These are phyloP conservation scores for Resseliella maxima DNA, from an alignment of 2,888 invertebrate genomes.

Conservation along the genomic window DNA sequence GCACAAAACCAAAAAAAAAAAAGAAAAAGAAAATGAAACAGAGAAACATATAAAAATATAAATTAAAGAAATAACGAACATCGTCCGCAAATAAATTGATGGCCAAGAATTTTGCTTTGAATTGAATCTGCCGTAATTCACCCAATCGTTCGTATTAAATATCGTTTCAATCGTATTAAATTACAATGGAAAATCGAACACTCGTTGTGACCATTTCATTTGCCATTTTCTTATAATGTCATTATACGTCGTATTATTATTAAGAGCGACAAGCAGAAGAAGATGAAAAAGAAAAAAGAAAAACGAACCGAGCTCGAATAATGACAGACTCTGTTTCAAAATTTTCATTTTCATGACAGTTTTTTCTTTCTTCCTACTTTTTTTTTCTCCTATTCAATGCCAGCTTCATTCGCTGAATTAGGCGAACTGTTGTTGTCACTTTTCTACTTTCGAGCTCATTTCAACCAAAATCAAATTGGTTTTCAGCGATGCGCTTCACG, in stretches of 20 bases:
- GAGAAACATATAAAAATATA: not conserved
- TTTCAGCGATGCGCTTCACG: not conserved
- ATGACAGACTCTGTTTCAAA: constrained; percentile 13
- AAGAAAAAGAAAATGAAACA: not conserved
- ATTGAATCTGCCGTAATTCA: not conserved
- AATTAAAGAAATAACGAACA: not conserved
- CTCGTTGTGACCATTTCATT: constrained; percentile 6
- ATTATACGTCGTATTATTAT: not conserved
- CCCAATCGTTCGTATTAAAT: constrained; percentile 15
- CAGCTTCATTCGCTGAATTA: not conserved
- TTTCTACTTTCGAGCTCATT: not conserved
- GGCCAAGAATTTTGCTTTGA: not conserved
- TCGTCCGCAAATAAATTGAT: not conserved
- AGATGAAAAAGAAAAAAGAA: not conserved
- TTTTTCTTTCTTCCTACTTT: not conserved
- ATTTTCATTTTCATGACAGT: not conserved
- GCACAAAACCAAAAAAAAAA: not conserved
- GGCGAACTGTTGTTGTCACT: constrained; percentile 14
- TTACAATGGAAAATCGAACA: constrained; percentile 19
- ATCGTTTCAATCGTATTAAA: constrained; percentile 1
- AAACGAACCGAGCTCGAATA: not conserved
- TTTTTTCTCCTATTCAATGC: not conserved
- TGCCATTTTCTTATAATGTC: not conserved
- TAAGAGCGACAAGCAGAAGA: not conserved
- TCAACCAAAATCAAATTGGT: not conserved